Base-by-base conservation (phyloP, 2,888 invertebrate species). In the Chironomus tentans region DNA sequence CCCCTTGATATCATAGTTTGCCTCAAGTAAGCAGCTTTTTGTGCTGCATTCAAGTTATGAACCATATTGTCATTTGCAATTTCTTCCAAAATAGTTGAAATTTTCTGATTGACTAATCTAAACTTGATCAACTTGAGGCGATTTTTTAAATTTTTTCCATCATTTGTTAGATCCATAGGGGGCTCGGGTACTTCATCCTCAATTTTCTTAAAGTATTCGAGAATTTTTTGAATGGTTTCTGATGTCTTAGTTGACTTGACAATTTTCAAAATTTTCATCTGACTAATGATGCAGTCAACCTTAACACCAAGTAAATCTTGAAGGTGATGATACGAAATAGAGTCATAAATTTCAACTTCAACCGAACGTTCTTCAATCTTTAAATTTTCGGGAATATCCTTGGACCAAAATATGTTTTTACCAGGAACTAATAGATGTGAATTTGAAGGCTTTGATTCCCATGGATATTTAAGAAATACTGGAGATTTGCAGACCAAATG, bases 261-360 rank as follows among this genome's bases (percentile, higher is more conserved):
- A 28, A 71, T 48, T 13, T 70, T 70, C 47, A 47, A 21, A 47
- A 70, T 22, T 48, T 71, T 71, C 71, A 50, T 56, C 13, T n/a
- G 21, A 47, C 47, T 28, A 5, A 70, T 48, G 7, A 70, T 47
- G 21, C 6, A 21, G 4, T 47, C 13, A 13, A 47, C 10, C 21
- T 70, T 70, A 10, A 18, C n/a, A 2, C 10, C n/a, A 18, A 70
- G 13, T 2, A 70, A 3, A 5, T 46, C 6, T 4, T 70, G 22
- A 46, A 70, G 24, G 4, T 12, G 21, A 5, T 38, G 13, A 48
- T 47, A 22, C 2, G 15, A n/a, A 13, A 70, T n/a, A 12, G 13
- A 10, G n/a, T n/a, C 18, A 5, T 48, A 5, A 46, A 18, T n/a
- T 5, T 13, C 10, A n/a, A 70, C 10, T 0, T 70, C 24, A 12